Evolutionary conservation across 2,113 vertebrate species (phyloP), one percentile per base, ranked within the genome.

Genomic region (Oreocharis arfaki): DNA sequence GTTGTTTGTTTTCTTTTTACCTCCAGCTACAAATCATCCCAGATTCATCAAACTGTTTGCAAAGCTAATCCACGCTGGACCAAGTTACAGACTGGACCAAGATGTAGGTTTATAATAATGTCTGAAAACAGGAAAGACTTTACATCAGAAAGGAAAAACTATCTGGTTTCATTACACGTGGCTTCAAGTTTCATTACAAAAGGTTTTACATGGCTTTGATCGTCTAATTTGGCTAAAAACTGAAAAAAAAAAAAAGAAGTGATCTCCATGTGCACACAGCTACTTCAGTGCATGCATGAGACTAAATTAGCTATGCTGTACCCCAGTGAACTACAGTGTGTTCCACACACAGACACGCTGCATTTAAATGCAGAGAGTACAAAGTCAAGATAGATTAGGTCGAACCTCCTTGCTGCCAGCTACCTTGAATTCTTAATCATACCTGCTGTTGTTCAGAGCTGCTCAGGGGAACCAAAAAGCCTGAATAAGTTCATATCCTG

Each of bases 101-200:
- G 85, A 85, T 84, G 79, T 56, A 92, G 80, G 86, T 96, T 97
- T 96, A 96, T 90, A 95, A 92, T 88, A 95, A 95, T 90, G 93
- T 74, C 61, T 94, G 90, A 92, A 93, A 96, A 89, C 95, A 96
- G 95, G 95, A 97, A 95, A 90, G 90, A 89, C 86, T 95, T 96
- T 87, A 96, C 90, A 93, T 95, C 90, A 94, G 92, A 95, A 94
- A 95, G 73, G 80, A 90, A 95, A 95, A 93, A 60, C 94, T 96
- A 93, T 97, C 92, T 84, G 86, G 88, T 96, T 96, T 97, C 93
- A 97, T 94, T 96, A 96, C 73, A 95, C 42, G 44, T 87, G 93
- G 95, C 80, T 94, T 97, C 96, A 82, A 52, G 92, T 96, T 96
- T 94, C 95, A 92, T 94, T 97, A 93, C 73, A 71, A 86, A 93